Conservation (phyloP, 1,140 invertebrate species). For the Atopsyche davidsoni region DNA sequence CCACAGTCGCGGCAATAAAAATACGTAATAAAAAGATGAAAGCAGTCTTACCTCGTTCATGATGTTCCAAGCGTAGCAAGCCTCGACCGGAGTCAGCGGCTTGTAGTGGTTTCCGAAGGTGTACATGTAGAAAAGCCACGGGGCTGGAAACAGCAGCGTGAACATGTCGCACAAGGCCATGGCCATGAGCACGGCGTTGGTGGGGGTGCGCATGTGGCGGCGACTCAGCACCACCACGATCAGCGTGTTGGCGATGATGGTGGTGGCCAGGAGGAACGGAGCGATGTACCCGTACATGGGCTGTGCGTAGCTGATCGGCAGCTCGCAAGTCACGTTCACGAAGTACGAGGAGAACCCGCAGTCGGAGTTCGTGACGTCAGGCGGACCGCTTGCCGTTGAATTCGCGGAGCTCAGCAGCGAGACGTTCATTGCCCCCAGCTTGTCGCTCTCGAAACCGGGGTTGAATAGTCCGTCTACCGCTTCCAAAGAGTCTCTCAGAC, state of each 20-base stretch:
- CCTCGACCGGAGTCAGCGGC: conserved; percentile 62
- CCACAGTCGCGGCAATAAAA: neutral
- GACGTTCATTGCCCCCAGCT: no score
- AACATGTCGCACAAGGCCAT: conserved; percentile 93
- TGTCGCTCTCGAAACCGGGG: no score
- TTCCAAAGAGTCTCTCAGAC: no score
- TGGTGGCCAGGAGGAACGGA: conserved; percentile 79
- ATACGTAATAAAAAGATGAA: conserved; percentile 4
- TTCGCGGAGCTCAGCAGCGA: no score
- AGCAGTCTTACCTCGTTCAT: conserved; percentile 78
- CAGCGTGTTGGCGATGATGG: conserved; percentile 84
- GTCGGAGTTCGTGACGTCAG: no score
- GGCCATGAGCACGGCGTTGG: conserved; percentile 78
- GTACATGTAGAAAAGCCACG: conserved; percentile 86
- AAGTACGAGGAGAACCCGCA: conserved; percentile 35
- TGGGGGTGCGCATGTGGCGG: conserved; percentile 73
- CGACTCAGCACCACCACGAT: conserved; percentile 75
- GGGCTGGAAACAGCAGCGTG: conserved; percentile 81
- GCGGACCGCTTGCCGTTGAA: no score
- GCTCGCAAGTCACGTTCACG: conserved; percentile 58
- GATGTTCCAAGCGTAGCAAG: conserved; percentile 72
- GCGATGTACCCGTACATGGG: conserved; percentile 73
- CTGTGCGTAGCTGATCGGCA: conserved; percentile 61
- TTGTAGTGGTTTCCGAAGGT: conserved; percentile 80
- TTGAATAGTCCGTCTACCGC: no score